Evolutionary conservation across 2,113 vertebrate species (phyloP).

Genomic region (Piprites chloris): DNA sequence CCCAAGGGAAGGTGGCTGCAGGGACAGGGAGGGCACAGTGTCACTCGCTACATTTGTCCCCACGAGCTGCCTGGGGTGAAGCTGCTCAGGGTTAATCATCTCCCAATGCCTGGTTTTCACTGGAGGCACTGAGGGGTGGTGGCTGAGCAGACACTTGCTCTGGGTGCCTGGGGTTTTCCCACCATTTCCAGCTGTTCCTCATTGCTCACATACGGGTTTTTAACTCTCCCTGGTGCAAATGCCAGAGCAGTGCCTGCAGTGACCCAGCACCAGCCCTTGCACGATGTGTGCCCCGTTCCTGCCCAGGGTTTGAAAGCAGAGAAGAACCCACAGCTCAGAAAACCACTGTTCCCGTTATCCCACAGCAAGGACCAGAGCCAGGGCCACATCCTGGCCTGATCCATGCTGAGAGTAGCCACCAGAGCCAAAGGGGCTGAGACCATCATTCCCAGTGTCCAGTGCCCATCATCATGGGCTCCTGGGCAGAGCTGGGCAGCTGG

Average conservation of each 20-base stretch:
- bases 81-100: background rate
- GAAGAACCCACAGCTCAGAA: background rate
- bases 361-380: background rate
- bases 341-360: background rate
- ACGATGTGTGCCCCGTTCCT: accelerated
- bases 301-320: background rate
- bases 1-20: background rate
- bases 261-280: background rate
- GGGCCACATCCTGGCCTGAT: background rate
- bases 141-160: background rate
- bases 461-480: accelerated
- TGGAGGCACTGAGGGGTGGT: background rate
- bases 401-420: accelerated
- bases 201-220: accelerated
- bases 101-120: accelerated
- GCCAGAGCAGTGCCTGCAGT: background rate
- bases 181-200: background rate
- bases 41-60: accelerated
- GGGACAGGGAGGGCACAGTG: background rate
- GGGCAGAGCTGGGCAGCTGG: background rate
- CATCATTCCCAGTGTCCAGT: accelerated
- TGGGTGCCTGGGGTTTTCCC: background rate
- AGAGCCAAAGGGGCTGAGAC: background rate
- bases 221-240: background rate
- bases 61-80: accelerated